Base-by-base conservation (phyloP, 2,797 vertebrate species). In the Acanthiza pusilla region DNA sequence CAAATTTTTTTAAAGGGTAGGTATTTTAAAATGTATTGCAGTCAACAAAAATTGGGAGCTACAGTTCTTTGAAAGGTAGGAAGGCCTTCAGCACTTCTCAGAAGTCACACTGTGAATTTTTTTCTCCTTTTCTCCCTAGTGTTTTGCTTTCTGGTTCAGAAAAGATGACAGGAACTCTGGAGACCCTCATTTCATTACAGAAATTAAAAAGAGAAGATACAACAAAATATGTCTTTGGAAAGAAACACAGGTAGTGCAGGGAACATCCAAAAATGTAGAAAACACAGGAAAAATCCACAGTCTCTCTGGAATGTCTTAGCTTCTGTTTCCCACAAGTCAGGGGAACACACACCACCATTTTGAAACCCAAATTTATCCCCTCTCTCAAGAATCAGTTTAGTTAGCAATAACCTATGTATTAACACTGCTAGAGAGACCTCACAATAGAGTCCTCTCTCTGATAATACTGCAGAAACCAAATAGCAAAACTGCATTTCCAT, bases 41-140 rank as follows among this genome's bases (percentile, higher is more conserved):
- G 81, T 93, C 85, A 93, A 96, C 89, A 94, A 84, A 82, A 89
- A 71, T 16, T 51, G 54, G 47, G 54, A 96, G 50, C 47, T 89
- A 74, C 50, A 68, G 42, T 32, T 86, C 94, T 93, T 78, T 81
- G 51, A 91, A 92, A 66, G 32, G 25, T 67, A 83, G 1, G 8
- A 92, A 71, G 67, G 81, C 60, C 63, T 85, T 92, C 89, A 91
- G 77, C 81, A 63, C 23, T 63, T 60, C 77, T 87, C 27, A 82
- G 63, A 94, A 89, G 65, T 74, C 53, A 67, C 21, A 79, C 6
- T 16, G 20, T 21, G 19, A 75, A 2, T 67, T 85, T 85, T 92
- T 78, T 87, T 63, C 54, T 75, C 10, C 47, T 84, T 54, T 75
- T 78, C 91, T 63, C 72, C 43, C 32, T 47, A 22, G 38, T 54